Evolutionary conservation across 92 coral and sea anemone genomes (phyloP).

Genomic region (Virgularia gustaviana): DNA sequence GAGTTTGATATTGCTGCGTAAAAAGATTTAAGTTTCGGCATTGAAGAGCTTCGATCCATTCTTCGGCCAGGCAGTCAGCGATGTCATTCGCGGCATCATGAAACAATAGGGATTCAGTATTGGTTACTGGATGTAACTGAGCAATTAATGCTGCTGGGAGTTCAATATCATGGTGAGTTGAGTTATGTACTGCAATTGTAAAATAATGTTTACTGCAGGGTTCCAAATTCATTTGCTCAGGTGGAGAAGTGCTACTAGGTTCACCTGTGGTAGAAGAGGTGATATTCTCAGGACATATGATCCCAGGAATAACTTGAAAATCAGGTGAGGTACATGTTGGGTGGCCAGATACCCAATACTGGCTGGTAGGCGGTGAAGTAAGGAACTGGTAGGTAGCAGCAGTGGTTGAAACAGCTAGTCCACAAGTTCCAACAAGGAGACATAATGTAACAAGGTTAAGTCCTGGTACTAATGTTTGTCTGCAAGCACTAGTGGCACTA

Average conservation of each 20-base stretch:
- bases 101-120: background rate
- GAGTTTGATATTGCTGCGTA: background rate
- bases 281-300: background rate
- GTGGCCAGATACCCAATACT: background rate
- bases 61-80: background rate
- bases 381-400: background rate
- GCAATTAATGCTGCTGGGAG: background rate
- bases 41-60: background rate
- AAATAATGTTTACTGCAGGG: background rate
- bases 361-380: background rate
- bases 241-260: background rate
- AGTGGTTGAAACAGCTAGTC: background rate
- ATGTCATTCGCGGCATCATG: background rate
- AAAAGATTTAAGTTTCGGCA: background rate
- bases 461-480: background rate
- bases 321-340: background rate
- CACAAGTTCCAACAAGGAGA: background rate
- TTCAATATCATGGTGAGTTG: background rate
- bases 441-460: background rate
- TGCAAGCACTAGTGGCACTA: background rate
- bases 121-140: background rate
- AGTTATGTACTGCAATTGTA: background rate
- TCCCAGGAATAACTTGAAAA: background rate
- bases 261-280: background rate
- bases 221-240: background rate